Conservation (phyloP, 2,113 vertebrate species). For the Sturnira hondurensis region DNA sequence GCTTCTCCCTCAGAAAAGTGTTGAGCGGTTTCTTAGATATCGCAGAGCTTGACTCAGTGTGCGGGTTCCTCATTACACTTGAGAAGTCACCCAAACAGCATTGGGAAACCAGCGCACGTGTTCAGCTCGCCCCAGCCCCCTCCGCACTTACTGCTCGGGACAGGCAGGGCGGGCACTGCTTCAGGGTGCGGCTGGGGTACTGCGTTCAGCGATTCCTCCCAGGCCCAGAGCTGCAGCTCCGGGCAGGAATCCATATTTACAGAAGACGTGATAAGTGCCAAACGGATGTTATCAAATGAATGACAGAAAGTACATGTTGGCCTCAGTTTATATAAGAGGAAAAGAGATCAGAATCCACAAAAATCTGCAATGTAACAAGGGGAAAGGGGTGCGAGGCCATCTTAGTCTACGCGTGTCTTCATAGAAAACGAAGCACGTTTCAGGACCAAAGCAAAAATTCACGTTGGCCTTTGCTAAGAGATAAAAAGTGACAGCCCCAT, state of each 20-base stretch:
- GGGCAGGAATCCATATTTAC: background rate
- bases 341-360: background rate
- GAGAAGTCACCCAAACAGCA: background rate
- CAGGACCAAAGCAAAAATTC: background rate
- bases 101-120: background rate
- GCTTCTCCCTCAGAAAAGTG: constrained; percentile 51
- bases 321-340: background rate
- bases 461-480: background rate
- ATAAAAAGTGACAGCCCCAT: background rate
- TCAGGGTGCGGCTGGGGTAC: background rate
- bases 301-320: background rate
- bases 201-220: background rate
- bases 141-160: too few relatives aligned
- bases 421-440: background rate
- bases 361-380: background rate
- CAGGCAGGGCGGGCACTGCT: background rate
- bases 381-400: background rate
- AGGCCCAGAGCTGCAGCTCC: background rate
- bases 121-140: background rate
- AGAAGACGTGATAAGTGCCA: background rate
- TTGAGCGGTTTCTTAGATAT: constrained; percentile 37
- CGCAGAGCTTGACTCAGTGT: background rate
- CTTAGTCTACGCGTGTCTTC: background rate
- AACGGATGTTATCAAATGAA: background rate
- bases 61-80: background rate